Evolutionary conservation across 2,797 vertebrate species (phyloP), one percentile per base, ranked within the genome.

Genomic region (Astyanax mexicanus): DNA sequence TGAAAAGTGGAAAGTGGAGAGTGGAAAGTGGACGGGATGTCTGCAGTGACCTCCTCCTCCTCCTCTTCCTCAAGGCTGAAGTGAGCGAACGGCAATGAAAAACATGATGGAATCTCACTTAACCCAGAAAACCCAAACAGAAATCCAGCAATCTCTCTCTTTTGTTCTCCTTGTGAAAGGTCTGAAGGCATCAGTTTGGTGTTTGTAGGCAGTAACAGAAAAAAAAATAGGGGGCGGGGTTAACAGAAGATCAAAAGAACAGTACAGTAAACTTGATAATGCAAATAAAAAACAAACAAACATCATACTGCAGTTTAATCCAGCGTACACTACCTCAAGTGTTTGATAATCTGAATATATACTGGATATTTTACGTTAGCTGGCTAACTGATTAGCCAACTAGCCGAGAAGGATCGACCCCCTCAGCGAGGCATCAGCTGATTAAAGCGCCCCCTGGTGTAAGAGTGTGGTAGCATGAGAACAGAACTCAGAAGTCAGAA

Each of bases 111-210:
- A 64, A 55, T 25, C 32, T 75, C 62, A 35, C 67, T 49, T 66
- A 69, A 76, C 80, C 67, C 67, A 69, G 65, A 58, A 74, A 68
- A 52, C 35, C 57, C 21, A 49, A 32, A 65, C 27, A 74, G 49
- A 58, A 77, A 68, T 80, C 74, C 69, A 79, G 61, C 79, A 75
- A 77, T 79, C 47, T 68, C 55, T 65, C 75, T 52, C 60, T 10
- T 79, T 60, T 10, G 79, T 83, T 69, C 76, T 78, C 78, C 52
- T 80, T 52, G 75, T 75, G 80, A 77, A 80, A 85, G 81, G 70
- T 87, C 80, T 85, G 82, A 93, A 93, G 91, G 90, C 92, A 93
- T 91, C 87, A 75, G 81, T 87, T 89, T 89, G 89, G 90, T 88
- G 79, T 90, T 89, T 70, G 70, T 83, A 90, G 88, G 89, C 87